Conservation (phyloP, 2,113 vertebrate species). For the Eclectus roratus region DNA sequence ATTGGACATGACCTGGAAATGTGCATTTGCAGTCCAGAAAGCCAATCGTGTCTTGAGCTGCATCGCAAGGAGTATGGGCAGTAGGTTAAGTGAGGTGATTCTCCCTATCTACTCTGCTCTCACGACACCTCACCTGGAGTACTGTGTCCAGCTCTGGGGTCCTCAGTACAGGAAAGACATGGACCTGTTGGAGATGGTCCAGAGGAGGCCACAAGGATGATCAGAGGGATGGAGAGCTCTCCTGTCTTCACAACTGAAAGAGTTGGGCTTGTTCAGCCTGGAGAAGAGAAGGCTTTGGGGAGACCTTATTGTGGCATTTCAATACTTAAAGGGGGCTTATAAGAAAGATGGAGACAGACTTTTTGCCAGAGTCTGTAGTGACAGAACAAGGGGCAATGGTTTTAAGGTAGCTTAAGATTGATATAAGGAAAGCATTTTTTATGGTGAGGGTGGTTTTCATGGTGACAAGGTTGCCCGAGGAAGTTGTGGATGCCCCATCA, state of each 20-base stretch:
- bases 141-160: not conserved
- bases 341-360: not conserved
- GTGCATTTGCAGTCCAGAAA: not conserved
- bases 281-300: not conserved
- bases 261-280: not conserved
- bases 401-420: not conserved
- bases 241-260: not conserved
- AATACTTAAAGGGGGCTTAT: not conserved
- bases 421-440: not conserved
- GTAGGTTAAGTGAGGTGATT: not conserved
- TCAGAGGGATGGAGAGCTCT: not conserved
- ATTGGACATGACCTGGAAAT: fast-evolving
- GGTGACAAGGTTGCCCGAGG: not conserved
- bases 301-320: not conserved
- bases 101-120: not conserved
- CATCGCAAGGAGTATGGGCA: not conserved
- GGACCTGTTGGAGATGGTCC: not conserved
- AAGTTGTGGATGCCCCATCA: not conserved
- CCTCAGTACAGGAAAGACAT: not conserved
- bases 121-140: not conserved
- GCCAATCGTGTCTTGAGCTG: not conserved
- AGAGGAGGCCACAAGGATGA: not conserved
- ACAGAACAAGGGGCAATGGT: not conserved
- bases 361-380: not conserved
- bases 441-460: not conserved